Percentiles rank a stretch among this genome's conserved stretches.
Evolutionary conservation across 2,113 vertebrate species (phyloP).

Genomic region (Chaenogobius annularis): DNA sequence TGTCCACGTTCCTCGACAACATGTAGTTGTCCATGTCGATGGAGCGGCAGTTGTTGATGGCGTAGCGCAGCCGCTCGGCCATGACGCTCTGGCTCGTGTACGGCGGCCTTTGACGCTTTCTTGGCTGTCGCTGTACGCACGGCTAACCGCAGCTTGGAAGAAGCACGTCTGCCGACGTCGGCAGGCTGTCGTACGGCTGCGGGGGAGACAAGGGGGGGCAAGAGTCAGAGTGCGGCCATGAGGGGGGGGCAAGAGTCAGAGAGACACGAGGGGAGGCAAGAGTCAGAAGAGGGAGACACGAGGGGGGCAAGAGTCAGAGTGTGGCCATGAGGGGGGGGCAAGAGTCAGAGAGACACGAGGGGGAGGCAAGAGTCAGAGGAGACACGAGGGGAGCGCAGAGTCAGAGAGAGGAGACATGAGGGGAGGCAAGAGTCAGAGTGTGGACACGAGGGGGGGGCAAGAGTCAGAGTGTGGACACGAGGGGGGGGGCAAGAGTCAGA

Average conservation of each 20-base stretch:
- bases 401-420: background rate
- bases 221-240: background rate
- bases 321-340: no score
- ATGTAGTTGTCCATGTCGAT: slow-evolving; percentile 88
- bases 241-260: background rate
- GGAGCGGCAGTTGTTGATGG: slow-evolving; percentile 84
- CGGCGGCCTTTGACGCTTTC: no score
- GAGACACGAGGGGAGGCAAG: no score
- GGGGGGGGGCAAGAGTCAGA: no score
- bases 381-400: no score
- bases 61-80: slow-evolving; percentile 81
- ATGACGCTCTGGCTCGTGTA: slow-evolving; percentile 81
- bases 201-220: background rate
- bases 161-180: slow-evolving; percentile 84
- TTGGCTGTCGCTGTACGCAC: no score
- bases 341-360: background rate
- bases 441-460: no score
- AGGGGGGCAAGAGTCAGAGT: background rate
- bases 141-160: slow-evolving; percentile 84
- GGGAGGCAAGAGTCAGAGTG: background rate
- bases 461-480: no score
- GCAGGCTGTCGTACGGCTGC: slow-evolving; percentile 82
- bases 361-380: no score
- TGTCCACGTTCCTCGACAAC: slow-evolving; percentile 81
- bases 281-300: no score